A percentile compares a stretch with the other conserved stretches of the same genome.
These are phyloP conservation scores for Zaprionus kolodkinae DNA, from an alignment of 1,140 invertebrate genomes.

Conservation along the genomic window DNA sequence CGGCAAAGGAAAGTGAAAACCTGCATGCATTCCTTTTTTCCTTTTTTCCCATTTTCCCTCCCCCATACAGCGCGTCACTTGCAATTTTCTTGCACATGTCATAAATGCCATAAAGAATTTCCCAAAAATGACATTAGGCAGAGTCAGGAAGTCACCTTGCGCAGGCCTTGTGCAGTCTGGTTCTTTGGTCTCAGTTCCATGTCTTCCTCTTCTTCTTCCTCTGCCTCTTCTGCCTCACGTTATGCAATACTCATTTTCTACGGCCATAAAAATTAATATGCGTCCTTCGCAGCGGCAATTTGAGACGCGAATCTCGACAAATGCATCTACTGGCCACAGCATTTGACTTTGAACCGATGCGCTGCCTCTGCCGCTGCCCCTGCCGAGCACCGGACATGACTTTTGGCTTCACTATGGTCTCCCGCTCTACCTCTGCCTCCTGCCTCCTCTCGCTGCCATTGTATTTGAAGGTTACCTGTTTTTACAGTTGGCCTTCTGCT, in stretches of 20 bases:
- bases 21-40: constrained; percentile 56
- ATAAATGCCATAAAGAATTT: constrained; percentile 57
- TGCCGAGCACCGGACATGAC: constrained; percentile 61
- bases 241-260: constrained; percentile 82
- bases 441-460: constrained; percentile 39
- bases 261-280: constrained; percentile 84
- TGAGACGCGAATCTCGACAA: constrained; percentile 67
- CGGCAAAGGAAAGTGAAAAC: constrained; percentile 63
- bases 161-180: constrained; percentile 29
- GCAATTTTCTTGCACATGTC: constrained; percentile 60
- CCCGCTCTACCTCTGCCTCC: constrained; percentile 26
- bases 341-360: constrained; percentile 64
- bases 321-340: constrained; percentile 60
- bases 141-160: constrained; percentile 76
- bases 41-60: no score
- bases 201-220: background rate
- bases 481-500: constrained; percentile 64
- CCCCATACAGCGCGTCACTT: constrained; percentile 45
- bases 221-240: constrained; percentile 16
- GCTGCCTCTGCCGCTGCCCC: background rate
- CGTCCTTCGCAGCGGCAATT: constrained; percentile 78
- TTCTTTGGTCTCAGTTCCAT: background rate
- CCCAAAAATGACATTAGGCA: constrained; percentile 56
- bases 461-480: constrained; percentile 78
- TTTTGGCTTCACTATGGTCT: constrained; percentile 66